phyloP scores from a whole-genome alignment of 30 jellyfish, hydroid and myxozoan genomes.

The Hydra vulgaris region DNA sequence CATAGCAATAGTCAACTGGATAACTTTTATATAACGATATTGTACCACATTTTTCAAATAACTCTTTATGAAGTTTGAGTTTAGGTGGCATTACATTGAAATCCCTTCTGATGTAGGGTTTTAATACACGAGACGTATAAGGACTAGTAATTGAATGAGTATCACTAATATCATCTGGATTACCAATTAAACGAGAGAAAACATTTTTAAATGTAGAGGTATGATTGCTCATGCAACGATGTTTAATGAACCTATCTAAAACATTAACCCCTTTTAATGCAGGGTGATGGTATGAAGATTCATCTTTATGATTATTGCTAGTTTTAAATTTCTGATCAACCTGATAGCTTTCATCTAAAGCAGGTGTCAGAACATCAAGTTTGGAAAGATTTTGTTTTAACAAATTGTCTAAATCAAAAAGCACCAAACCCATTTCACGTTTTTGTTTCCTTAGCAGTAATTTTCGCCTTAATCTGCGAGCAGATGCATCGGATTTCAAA shows the following conservation, averaged over 20 bases:
- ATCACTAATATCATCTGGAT: conserved; percentile 38
- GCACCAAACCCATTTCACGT: conserved; percentile 60
- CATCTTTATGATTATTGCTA: neutral
- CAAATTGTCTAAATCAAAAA: conserved; percentile 48
- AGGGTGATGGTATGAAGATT: conserved; percentile 56
- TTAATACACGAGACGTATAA: conserved; percentile 82
- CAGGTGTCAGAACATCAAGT: conserved; percentile 22
- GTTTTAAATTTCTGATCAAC: neutral
- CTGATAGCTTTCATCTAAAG: neutral
- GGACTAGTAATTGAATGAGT: conserved; percentile 82
- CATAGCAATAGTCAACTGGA: conserved; percentile 95
- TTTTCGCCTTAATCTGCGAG: conserved; percentile 60
- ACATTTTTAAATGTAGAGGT: neutral
- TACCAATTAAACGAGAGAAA: conserved; percentile 57
- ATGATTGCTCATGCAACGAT: neutral
- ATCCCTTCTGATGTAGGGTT: conserved; percentile 97
- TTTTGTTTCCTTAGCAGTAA: conserved; percentile 54
- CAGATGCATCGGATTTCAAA: conserved; percentile 50
- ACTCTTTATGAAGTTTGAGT: conserved; percentile 46
- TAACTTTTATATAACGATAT: conserved; percentile 5
- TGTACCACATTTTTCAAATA: conserved; percentile 4
- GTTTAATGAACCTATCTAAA: conserved; percentile 46
- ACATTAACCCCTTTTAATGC: conserved; percentile 85
- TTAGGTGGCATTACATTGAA: conserved; percentile 53
- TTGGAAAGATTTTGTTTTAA: conserved; percentile 32